phyloP scores from a whole-genome alignment of 2,797 vertebrate species.

The Meriones psammophilus region DNA sequence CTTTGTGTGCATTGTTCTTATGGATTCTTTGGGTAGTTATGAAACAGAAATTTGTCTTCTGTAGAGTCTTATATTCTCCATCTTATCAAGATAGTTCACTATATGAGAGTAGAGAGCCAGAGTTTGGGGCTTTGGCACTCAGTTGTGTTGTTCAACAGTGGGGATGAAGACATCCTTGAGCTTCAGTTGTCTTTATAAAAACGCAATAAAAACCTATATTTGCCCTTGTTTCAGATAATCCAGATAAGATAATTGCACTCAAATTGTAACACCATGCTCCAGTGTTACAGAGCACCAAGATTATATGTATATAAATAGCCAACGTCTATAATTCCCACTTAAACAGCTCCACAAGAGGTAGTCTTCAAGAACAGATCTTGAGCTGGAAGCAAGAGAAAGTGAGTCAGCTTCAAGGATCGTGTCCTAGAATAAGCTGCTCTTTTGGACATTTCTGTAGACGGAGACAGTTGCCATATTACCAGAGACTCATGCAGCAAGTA shows the following conservation, averaged over 20 bases:
- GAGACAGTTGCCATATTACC: neutral
- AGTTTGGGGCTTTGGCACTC: neutral
- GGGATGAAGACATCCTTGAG: neutral
- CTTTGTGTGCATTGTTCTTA: neutral
- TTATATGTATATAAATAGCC: neutral
- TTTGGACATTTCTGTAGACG: constrained; percentile 18
- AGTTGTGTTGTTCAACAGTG: neutral
- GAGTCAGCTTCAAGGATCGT: neutral
- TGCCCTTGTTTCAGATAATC: neutral
- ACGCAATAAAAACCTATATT: neutral
- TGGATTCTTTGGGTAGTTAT: neutral
- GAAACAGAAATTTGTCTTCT: neutral
- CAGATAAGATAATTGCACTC: neutral
- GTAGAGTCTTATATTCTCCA: neutral
- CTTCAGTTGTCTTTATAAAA: neutral
- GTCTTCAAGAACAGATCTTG: constrained; percentile 1
- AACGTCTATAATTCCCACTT: neutral
- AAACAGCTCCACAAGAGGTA: neutral
- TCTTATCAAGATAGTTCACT: neutral
- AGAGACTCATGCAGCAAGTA: neutral
- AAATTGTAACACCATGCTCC: neutral
- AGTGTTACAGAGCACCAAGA: neutral
- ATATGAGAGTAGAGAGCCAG: neutral
- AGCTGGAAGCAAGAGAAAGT: constrained; percentile 32
- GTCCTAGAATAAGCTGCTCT: neutral